Evolutionary conservation across 2,797 vertebrate species (phyloP).

Genomic region (Oophaga sylvatica): DNA sequence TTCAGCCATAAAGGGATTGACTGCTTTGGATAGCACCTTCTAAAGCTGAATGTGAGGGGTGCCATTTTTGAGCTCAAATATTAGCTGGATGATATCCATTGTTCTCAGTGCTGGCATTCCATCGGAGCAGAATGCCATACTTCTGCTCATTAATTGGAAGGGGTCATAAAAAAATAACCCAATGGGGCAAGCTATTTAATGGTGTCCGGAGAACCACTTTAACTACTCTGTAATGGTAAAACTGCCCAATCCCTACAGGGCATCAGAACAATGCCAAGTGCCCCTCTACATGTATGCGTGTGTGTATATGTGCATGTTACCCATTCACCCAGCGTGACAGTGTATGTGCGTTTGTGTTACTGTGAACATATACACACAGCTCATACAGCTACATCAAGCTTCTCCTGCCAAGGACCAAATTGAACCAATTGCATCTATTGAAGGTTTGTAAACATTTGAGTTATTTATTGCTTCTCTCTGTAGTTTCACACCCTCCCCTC

Average conservation of each 20-base stretch:
- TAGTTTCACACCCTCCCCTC: background rate
- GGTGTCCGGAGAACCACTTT: background rate
- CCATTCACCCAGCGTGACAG: constrained; percentile 9
- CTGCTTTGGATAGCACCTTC: background rate
- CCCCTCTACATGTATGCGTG: constrained; percentile 12
- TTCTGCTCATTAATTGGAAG: background rate
- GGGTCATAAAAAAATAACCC: background rate
- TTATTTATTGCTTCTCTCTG: constrained; percentile 37
- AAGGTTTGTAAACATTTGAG: constrained; percentile 34
- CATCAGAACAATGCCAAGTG: background rate
- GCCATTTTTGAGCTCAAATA: background rate
- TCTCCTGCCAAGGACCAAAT: constrained; percentile 52
- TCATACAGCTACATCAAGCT: constrained; percentile 27
- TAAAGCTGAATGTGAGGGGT: background rate
- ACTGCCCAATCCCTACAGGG: background rate
- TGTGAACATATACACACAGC: constrained; percentile 49
- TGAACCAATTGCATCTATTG: background rate
- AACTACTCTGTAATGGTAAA: background rate
- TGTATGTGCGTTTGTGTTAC: constrained; percentile 41
- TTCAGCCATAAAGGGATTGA: background rate
- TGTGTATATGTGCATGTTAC: constrained; percentile 49
- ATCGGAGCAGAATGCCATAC: background rate
- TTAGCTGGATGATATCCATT: background rate
- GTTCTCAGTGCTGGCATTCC: background rate
- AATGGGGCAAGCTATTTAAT: background rate